Evolutionary conservation across 2,113 vertebrate species (phyloP).

Genomic region (Rhodinocichla rosea): DNA sequence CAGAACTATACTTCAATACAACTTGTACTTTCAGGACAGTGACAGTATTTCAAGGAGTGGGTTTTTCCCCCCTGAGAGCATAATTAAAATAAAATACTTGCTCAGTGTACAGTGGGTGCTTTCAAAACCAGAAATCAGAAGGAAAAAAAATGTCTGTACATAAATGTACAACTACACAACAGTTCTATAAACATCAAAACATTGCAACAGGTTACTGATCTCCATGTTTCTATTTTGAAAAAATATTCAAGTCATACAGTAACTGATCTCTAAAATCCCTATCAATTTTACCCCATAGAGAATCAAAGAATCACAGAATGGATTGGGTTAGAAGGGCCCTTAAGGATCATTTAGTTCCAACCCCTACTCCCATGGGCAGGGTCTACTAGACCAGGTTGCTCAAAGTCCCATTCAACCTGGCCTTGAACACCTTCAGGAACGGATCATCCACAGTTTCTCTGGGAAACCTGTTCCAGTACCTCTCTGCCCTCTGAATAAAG

Average conservation of each 20-base stretch:
- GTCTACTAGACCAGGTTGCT: background rate
- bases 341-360: background rate
- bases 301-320: background rate
- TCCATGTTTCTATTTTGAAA: background rate
- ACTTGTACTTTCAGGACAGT: background rate
- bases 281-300: background rate
- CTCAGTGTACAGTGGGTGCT: background rate
- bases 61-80: background rate
- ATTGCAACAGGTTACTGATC: background rate
- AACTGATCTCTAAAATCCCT: background rate
- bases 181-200: background rate
- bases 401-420: background rate
- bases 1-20: background rate
- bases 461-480: background rate
- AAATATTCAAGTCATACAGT: background rate
- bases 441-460: background rate
- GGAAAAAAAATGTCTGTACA: background rate
- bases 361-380: fast-evolving
- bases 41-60: background rate
- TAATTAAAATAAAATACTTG: background rate
- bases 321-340: background rate
- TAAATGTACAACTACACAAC: background rate
- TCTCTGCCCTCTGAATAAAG: background rate
- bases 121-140: background rate
- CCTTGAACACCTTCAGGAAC: background rate